Conservation (phyloP, 2,797 vertebrate genomes). For the Tadarida brasiliensis region DNA sequence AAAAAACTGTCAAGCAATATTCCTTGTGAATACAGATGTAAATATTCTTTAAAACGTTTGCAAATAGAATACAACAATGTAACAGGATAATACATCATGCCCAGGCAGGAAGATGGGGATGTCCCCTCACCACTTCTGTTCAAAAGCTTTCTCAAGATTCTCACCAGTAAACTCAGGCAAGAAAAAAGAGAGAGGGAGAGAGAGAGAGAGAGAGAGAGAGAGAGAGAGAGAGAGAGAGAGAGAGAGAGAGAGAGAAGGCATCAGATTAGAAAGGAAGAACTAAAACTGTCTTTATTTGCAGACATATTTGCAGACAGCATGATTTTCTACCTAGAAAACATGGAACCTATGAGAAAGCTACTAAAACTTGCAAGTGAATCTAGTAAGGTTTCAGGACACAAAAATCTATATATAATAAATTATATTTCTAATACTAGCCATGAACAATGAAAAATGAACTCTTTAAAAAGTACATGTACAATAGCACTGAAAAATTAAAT, state of each 20-base stretch:
- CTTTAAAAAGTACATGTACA: not conserved
- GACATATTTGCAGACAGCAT: not conserved
- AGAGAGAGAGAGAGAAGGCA: not conserved
- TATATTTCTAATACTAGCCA: not conserved
- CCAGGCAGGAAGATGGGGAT: fast-evolving
- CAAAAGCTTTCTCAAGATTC: not conserved
- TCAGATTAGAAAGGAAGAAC: not conserved
- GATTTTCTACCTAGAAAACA: not conserved
- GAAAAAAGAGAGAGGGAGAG: not conserved
- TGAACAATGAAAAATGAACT: not conserved
- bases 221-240: no score
- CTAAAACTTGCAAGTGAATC: not conserved
- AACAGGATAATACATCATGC: fast-evolving
- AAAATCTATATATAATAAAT: not conserved
- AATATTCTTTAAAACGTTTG: not conserved
- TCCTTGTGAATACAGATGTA: not conserved
- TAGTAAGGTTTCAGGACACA: not conserved
- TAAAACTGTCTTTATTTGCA: not conserved
- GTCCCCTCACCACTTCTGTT: not conserved
- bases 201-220: no score
- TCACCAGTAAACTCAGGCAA: not conserved
- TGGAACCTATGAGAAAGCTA: not conserved
- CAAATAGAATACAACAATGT: not conserved
- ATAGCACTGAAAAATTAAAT: not conserved
- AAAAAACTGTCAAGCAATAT: not conserved